Conservation (phyloP, 2,888 invertebrate genomes). For the Cataglyphis altisquamis region DNA sequence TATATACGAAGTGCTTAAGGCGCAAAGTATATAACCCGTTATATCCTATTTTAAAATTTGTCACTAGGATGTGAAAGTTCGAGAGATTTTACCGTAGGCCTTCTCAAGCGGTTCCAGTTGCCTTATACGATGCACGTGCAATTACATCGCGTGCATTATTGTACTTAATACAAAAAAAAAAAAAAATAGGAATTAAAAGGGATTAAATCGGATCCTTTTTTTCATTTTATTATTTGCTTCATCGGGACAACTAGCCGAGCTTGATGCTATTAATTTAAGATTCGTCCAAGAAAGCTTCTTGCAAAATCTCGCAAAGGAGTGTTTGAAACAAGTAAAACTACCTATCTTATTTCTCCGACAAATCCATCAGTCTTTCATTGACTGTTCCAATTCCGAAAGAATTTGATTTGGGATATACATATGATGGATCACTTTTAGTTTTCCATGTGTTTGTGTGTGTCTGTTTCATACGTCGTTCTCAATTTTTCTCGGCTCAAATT, state of each 20-base stretch:
- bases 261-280: background rate
- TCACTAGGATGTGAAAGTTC: conserved; percentile 10
- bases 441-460: conserved; percentile 4
- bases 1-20: conserved; percentile 62
- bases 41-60: conserved; percentile 31
- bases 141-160: conserved; percentile 3
- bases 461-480: background rate
- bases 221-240: background rate
- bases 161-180: background rate
- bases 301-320: background rate
- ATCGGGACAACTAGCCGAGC: background rate
- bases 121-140: too few species aligned
- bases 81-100: background rate
- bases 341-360: background rate
- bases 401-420: conserved; percentile 23
- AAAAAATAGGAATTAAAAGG: background rate
- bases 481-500: conserved; percentile 16
- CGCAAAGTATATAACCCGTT: conserved; percentile 44
- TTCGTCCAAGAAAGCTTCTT: background rate
- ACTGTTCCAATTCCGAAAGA: background rate
- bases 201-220: background rate
- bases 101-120: background rate
- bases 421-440: conserved; percentile 18
- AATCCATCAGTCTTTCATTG: conserved; percentile 4
- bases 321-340: background rate